Evolutionary conservation across 2,113 vertebrate species (phyloP).

Genomic region (Passer domesticus): DNA sequence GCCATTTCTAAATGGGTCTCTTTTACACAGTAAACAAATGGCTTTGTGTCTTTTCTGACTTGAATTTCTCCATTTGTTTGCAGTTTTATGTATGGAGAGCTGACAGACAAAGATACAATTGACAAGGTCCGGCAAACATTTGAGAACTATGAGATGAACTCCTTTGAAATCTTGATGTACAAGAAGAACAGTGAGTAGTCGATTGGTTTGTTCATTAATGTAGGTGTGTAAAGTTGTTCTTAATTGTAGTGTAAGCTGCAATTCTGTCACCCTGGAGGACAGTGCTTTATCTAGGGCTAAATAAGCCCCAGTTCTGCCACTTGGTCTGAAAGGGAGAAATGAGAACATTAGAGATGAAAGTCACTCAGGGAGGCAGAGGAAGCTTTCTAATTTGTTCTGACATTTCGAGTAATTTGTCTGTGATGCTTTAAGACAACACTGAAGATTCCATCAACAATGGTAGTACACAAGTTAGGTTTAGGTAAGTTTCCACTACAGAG

Average conservation of each 20-base stretch:
- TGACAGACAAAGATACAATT: conserved; percentile 90
- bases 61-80: conserved; percentile 41
- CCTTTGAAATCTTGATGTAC: conserved; percentile 98
- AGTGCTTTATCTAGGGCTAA: background rate
- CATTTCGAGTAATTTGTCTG: background rate
- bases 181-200: conserved; percentile 94
- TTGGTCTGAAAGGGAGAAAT: background rate
- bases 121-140: conserved; percentile 93
- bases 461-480: background rate
- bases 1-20: background rate
- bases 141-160: conserved; percentile 95
- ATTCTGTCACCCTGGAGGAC: background rate
- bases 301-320: background rate
- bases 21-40: background rate
- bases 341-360: conserved; percentile 3
- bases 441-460: background rate
- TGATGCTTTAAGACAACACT: conserved; percentile 35
- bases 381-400: conserved; percentile 39
- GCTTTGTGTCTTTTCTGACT: conserved; percentile 8
- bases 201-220: background rate
- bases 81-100: conserved; percentile 97
- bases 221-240: background rate
- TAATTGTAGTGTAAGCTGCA: background rate
- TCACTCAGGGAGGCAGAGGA: background rate
- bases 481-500: background rate